Evolutionary conservation across 2,113 vertebrate genomes (phyloP).

Genomic region (Oreochromis niloticus): DNA sequence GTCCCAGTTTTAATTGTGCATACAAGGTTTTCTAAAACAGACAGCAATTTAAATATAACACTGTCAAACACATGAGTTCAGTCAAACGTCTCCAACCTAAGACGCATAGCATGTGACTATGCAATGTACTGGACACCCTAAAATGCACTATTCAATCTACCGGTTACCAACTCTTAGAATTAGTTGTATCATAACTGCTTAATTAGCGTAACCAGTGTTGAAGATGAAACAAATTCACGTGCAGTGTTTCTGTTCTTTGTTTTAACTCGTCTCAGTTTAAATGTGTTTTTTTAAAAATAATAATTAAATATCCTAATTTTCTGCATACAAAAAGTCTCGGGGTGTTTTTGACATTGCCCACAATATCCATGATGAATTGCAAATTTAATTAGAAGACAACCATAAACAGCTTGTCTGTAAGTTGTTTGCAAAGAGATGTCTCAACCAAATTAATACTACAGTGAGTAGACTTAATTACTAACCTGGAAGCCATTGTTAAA

Average conservation of each 20-base stretch:
- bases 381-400: not conserved
- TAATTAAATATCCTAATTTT: not conserved
- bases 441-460: not conserved
- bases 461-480: not conserved
- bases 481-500: not conserved
- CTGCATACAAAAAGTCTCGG: rapidly evolving
- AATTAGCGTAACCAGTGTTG: not conserved
- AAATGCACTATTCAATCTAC: not conserved
- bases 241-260: not conserved
- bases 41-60: not conserved
- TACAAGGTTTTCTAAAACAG: not conserved
- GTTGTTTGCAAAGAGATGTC: not conserved
- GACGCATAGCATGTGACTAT: not conserved
- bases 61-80: not conserved
- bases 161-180: not conserved
- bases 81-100: not conserved
- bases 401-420: not conserved
- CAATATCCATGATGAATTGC: not conserved
- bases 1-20: not conserved
- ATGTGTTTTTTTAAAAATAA: not conserved
- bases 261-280: not conserved
- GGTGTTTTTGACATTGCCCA: not conserved
- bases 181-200: not conserved
- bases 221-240: not conserved
- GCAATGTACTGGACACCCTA: not conserved